phyloP scores from a whole-genome alignment of 2,113 vertebrate species.

The Parotia lawesii region DNA sequence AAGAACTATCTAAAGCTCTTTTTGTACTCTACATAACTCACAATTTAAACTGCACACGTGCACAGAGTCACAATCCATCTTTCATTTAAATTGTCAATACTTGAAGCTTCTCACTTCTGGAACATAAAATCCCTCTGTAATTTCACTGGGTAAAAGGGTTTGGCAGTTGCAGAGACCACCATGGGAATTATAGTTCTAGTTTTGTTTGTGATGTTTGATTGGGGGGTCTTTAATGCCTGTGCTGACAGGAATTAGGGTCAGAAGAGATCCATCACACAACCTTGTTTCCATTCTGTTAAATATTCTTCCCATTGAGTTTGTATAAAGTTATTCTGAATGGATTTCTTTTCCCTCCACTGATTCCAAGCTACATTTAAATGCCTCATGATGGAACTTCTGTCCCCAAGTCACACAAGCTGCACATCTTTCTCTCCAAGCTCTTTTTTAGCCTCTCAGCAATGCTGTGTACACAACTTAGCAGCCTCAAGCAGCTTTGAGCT shows the following conservation, averaged over 20 bases:
- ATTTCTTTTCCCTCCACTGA: background rate
- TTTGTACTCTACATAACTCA: background rate
- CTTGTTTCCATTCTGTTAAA: background rate
- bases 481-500: background rate
- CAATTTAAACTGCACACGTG: background rate
- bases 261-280: background rate
- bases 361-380: background rate
- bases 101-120: background rate
- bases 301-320: background rate
- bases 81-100: background rate
- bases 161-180: background rate
- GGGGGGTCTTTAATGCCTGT: background rate
- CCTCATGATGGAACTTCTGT: background rate
- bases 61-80: background rate
- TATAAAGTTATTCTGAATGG: background rate
- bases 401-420: background rate
- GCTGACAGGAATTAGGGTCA: background rate
- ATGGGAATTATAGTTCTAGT: background rate
- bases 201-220: background rate
- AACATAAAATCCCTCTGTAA: background rate
- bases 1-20: background rate
- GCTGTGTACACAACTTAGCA: background rate
- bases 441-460: background rate
- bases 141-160: background rate
- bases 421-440: background rate